phyloP scores from a whole-genome alignment of 2,888 invertebrate genomes.

The Cylloceria caligata region DNA sequence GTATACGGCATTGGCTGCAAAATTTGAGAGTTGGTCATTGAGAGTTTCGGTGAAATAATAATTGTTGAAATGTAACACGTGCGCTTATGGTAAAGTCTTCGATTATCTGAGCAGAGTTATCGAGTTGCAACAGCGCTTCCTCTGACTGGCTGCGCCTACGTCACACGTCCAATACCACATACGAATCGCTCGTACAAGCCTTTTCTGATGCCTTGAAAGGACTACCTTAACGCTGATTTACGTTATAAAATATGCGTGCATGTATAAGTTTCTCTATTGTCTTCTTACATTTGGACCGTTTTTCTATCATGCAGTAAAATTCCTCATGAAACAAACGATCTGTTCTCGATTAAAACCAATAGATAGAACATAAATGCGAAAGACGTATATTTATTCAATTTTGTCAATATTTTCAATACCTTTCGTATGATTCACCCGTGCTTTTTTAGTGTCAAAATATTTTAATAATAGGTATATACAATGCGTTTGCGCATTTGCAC shows the following conservation, averaged over 20 bases:
- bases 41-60: too few species aligned
- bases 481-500: conserved; percentile 9
- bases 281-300: conserved; percentile 67
- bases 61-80: too few species aligned
- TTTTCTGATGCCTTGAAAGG: too few species aligned
- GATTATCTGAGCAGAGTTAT: too few species aligned
- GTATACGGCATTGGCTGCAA: too few species aligned
- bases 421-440: background rate
- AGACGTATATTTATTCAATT: conserved; percentile 39
- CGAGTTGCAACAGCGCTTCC: too few species aligned
- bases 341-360: conserved; percentile 35
- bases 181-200: too few species aligned
- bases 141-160: too few species aligned
- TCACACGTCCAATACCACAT: too few species aligned
- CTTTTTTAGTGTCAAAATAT: background rate
- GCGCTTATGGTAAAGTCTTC: too few species aligned
- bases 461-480: background rate
- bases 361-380: conserved; percentile 38
- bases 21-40: too few species aligned
- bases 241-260: conserved; percentile 3
- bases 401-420: conserved; percentile 11
- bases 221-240: conserved; percentile 2
- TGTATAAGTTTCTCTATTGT: background rate
- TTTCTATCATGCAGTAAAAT: conserved; percentile 75
- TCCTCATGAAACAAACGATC: conserved; percentile 39